These are phyloP conservation scores for Papilio protenor DNA, from an alignment of 2,888 invertebrate genomes.

Conservation along the genomic window DNA sequence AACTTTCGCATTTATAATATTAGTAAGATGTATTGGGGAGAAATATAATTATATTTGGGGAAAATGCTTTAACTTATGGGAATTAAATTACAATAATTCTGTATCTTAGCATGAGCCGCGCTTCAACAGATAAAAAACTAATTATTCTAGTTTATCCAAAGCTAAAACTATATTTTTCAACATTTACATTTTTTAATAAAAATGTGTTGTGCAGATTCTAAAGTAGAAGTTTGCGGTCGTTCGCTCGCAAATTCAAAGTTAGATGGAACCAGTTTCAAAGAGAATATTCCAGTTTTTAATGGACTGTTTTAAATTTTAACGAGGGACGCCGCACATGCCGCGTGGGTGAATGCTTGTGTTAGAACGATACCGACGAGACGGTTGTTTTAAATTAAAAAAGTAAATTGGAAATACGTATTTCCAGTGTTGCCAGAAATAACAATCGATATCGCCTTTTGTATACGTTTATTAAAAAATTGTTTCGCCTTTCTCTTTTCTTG, in stretches of 20 bases:
- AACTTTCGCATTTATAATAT: no score
- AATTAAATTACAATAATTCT: no score
- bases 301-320: slow-evolving; percentile 30
- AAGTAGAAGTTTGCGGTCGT: slow-evolving; percentile 30
- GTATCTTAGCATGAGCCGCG: no score
- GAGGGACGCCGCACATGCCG: slow-evolving; percentile 8
- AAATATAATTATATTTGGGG: no score
- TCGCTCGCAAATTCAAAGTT: slow-evolving; percentile 19
- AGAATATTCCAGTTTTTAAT: slow-evolving; percentile 38
- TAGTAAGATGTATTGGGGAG: no score
- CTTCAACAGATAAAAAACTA: no score
- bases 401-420: slow-evolving; percentile 5
- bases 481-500: neutral
- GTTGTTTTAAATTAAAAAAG: slow-evolving; percentile 13
- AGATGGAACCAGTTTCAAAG: slow-evolving; percentile 34
- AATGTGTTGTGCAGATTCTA: neutral
- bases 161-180: neutral
- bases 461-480: neutral
- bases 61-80: no score
- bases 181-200: neutral
- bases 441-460: neutral
- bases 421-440: neutral
- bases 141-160: neutral
- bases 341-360: neutral
- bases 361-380: neutral